Conservation (phyloP, 2,113 vertebrate genomes). For the Actinemys pallida region DNA sequence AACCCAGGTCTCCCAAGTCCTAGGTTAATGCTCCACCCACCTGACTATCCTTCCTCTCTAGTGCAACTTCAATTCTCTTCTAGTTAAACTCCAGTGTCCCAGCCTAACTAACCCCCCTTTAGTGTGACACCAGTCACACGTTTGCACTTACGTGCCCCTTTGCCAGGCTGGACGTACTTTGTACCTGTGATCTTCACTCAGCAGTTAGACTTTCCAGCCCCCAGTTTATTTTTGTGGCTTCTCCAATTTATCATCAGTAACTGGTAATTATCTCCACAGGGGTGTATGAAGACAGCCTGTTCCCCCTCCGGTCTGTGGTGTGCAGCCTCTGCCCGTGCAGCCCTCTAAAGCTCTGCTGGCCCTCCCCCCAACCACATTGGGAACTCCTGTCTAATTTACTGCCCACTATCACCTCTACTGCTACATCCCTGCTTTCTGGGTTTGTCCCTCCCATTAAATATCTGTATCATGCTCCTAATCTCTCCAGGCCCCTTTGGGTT, state of each 20-base stretch:
- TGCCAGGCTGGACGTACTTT: neutral
- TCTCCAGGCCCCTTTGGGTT: neutral
- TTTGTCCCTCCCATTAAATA: neutral
- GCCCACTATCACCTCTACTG: neutral
- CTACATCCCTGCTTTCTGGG: neutral
- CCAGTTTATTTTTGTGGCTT: neutral
- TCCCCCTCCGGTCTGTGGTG: neutral
- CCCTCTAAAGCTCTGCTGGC: neutral
- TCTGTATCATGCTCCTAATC: neutral
- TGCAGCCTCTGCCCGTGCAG: neutral
- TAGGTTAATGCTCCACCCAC: neutral
- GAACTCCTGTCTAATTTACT: neutral
- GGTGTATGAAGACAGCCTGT: neutral
- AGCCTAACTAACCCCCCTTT: neutral
- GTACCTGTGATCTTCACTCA: neutral
- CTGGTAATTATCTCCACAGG: neutral
- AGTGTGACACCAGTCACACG: neutral
- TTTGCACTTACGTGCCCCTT: neutral
- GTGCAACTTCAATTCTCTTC: neutral
- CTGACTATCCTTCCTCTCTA: neutral
- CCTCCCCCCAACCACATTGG: neutral
- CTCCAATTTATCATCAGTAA: neutral
- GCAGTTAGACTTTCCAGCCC: neutral
- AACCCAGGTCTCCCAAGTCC: neutral
- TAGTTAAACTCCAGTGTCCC: neutral